Evolutionary conservation across 2,797 vertebrate genomes (phyloP), one percentile per base, ranked within the genome.

Genomic region (Myoxocephalus aenaeus): DNA sequence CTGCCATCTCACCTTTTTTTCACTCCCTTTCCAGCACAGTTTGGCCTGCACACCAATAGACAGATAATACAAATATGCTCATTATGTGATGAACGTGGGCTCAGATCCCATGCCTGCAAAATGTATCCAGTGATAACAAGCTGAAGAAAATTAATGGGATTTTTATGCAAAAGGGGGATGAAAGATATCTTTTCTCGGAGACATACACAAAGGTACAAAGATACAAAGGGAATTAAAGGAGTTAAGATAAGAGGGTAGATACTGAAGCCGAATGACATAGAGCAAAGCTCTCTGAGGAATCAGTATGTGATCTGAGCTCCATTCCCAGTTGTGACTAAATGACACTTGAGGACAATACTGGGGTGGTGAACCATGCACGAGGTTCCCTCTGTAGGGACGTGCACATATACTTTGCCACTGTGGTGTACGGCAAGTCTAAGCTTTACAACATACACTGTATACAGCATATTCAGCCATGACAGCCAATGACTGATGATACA

Each of bases 121-220:
- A 85, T 27, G 0, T 70, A 82, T 59, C 50, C 61, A 25, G 64
- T 42, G 70, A 87, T 81, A 88, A 89, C 67, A 61, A 78, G 63
- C 69, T 29, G 11, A 58, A 82, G 56, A 84, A 27, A 87, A 93
- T 84, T 81, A 85, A 90, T 90, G 58, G 72, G 77, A 88, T 89
- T 88, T 89, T 79, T 72, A 88, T 92, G 81, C 83, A 89, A 82
- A 89, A 29, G 54, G 78, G 80, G 50, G 67, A 84, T 84, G 57
- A 77, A 66, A 76, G 77, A 77, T 89, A 81, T 87, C 44, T 77
- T 74, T 74, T 79, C 79, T 82, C 66, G 54, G 57, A 77, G 58
- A 83, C 65, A 62, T 70, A 82, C 87, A 87, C 84, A 91, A 54
- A 54, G 53, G 53, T 54, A 14, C 6, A 27, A 14, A 54, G 53